Evolutionary conservation across 2,113 vertebrate genomes (phyloP), one percentile per base, ranked within the genome.

Genomic region (Oncorhynchus clarkii): DNA sequence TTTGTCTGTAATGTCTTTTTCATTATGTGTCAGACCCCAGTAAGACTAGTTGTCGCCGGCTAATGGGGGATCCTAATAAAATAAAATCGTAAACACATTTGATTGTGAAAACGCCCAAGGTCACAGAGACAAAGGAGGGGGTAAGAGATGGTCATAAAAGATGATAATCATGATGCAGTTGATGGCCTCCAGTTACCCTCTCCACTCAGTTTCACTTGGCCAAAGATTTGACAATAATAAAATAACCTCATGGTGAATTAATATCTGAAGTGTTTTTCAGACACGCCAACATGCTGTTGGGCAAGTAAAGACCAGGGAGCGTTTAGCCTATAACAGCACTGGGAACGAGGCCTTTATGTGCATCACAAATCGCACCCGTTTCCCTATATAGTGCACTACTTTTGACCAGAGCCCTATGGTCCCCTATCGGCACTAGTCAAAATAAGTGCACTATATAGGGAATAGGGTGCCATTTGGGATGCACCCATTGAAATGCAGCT

Each of bases 241-340:
- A 18, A 57, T 39, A 2, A 34, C 34, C 54, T 34, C 54, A 20
- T 4, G 20, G 54, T 69, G 59, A 22, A 64, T 20, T 62, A 34
- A 51, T 66, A 31, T 62, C 26, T 71, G 29, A 9, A 60, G 22
- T 20, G 70, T 67, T 62, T 66, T 34, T 12, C 12, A 54, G 12
- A 12, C 27, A 18, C 16, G 45, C 69, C 29, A 76, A 66, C 71
- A 81, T 45, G 76, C 74, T 77, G 70, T 69, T 73, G 14, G 59
- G 13, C 72, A 27, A 34, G 22, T 6, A 68, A 66, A 49, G 57
- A 51, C 54, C n/a, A 49, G 29, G 18, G 27, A 26, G 9, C 4
- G n/a, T 60, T 64, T 70, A 67, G 27, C 34, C 34, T 62, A 49
- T 45, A 31, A 49, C 20, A 9, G 39, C 27, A n/a, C 4, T 20